Evolutionary conservation across 2,113 vertebrate species (phyloP).

Genomic region (Hemicordylus capensis): DNA sequence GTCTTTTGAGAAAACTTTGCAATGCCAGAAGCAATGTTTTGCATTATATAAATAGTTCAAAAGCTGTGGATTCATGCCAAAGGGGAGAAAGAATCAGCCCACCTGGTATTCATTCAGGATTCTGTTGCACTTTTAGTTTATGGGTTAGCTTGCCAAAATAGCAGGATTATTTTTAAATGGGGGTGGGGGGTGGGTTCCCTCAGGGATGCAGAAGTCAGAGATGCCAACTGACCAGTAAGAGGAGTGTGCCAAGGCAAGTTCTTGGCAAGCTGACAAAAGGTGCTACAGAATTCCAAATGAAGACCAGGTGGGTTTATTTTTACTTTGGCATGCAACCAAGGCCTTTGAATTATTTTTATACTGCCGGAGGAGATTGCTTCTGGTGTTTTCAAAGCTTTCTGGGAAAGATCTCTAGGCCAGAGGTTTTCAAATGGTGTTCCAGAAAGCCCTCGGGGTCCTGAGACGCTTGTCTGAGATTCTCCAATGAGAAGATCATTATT

Average conservation of each 20-base stretch:
- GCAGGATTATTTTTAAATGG: not conserved
- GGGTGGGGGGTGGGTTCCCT: not conserved
- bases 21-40: not conserved
- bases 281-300: not conserved
- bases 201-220: not conserved
- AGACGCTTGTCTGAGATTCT: not conserved
- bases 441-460: not conserved
- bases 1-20: slow-evolving; percentile 28
- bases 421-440: not conserved
- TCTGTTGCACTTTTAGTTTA: not conserved
- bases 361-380: not conserved
- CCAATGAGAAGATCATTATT: not conserved
- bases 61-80: not conserved
- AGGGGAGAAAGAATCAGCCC: not conserved
- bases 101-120: slow-evolving; percentile 18
- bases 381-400: not conserved
- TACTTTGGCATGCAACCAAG: not conserved
- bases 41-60: slow-evolving; percentile 3
- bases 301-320: not conserved
- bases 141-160: not conserved
- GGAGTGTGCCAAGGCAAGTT: not conserved
- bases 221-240: not conserved
- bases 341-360: not conserved
- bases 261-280: not conserved
- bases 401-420: not conserved